These are phyloP conservation scores for Cataglyphis livida DNA, from an alignment of 2,888 invertebrate genomes.

Conservation along the genomic window DNA sequence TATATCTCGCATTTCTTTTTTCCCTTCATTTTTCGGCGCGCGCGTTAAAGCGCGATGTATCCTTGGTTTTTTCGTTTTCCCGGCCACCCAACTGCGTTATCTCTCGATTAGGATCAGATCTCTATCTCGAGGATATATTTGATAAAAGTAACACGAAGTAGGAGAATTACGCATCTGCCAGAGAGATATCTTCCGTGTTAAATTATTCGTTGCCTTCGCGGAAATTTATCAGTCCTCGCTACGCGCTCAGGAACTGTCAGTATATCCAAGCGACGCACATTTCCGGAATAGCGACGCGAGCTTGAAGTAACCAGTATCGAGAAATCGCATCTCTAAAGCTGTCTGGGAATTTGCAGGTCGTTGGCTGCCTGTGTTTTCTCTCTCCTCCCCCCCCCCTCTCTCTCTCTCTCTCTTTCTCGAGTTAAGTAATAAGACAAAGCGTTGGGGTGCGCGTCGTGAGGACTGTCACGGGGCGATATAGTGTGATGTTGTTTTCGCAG, in stretches of 20 bases:
- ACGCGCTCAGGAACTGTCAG: neutral
- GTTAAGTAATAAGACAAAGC: constrained; percentile 41
- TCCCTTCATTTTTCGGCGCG: neutral
- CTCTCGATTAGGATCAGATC: constrained; percentile 6
- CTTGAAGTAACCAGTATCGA: constrained; percentile 26
- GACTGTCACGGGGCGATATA: constrained; percentile 38
- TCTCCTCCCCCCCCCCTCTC: neutral
- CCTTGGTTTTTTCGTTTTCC: constrained; percentile 31
- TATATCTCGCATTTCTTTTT: constrained; percentile 35
- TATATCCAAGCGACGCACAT: neutral
- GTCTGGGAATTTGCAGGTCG: constrained; percentile 35
- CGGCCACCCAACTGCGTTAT: constrained; percentile 1
- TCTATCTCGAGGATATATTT: constrained; percentile 39
- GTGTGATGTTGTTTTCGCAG: constrained; percentile 31
- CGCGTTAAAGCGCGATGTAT: constrained; percentile 49
- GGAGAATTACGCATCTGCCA: neutral
- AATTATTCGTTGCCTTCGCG: constrained; percentile 33
- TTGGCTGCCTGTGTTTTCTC: constrained; percentile 14
- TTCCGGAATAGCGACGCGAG: constrained; percentile 6
- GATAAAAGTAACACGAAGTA: constrained; percentile 40
- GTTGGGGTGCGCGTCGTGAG: constrained; percentile 35
- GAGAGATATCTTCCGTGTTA: constrained; percentile 14
- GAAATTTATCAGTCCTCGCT: constrained; percentile 6
- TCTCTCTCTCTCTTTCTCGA: constrained; percentile 12
- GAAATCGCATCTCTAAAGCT: constrained; percentile 31